Evolutionary conservation across 2,113 vertebrate genomes (phyloP), one percentile per base, ranked within the genome.

Genomic region (Athene noctua): DNA sequence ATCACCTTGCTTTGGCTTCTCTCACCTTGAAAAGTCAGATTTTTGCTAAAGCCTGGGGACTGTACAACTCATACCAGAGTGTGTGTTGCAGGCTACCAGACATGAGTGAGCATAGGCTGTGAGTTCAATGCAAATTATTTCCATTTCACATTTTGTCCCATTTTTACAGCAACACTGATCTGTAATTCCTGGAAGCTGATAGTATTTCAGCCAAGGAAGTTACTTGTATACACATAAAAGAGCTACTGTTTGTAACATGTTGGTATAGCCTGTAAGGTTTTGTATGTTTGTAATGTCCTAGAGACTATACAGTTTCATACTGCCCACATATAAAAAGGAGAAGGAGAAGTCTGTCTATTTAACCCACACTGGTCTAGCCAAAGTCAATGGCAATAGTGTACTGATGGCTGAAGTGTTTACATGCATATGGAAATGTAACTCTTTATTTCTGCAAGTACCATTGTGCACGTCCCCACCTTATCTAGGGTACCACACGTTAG

Each of bases 391-490:
- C 12, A 51, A 11, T 3, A n/a, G 38, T 29, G 32, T 63, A 7
- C 16, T 63, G 68, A 57, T 84, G 68, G 13, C 94, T 67, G 54
- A 57, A 51, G 59, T 63, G 52, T 66, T 81, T 63, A 47, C 57
- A 57, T 57, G 61, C 46, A 7, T 26, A 15, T 65, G 83, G 92
- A 92, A 55, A 86, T 27, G 42, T 7, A 80, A 75, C 47, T 96
- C 73, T 51, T 95, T 89, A 87, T 94, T 95, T 85, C 55, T 81
- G 26, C 66, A 66, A 74, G 75, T 38, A 9, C 47, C 62, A 62
- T 73, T 58, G 22, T 36, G 30, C 40, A 51, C 63, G 40, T 85
- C 44, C 20, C 26, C 86, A 36, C 26, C 68, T 86, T 92, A 80
- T 68, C 81, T 85, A 36, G 70, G 40, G 44, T 57, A 32, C 80